These are phyloP conservation scores for Parazoanthus darwini DNA, from an alignment of 92 coral and sea anemone genomes.

Conservation along the genomic window DNA sequence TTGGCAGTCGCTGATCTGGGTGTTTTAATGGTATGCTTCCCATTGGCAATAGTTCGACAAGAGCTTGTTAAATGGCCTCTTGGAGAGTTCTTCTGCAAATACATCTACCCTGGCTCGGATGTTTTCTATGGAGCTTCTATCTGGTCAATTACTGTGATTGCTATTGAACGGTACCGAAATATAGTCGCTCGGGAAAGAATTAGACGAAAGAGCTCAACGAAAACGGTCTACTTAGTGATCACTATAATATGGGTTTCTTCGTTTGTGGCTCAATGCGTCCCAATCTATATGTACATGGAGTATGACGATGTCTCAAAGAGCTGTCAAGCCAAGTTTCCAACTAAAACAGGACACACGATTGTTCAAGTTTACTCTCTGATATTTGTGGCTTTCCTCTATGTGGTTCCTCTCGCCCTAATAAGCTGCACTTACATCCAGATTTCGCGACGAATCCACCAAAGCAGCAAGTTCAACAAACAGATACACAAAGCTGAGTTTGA, in stretches of 20 bases:
- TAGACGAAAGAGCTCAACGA: constrained; percentile 16
- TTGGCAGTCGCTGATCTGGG: constrained; percentile 42
- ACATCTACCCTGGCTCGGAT: constrained; percentile 29
- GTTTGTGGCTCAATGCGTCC: constrained; percentile 20
- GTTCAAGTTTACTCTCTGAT: neutral
- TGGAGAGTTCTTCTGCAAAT: constrained; percentile 32
- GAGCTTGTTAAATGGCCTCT: constrained; percentile 30
- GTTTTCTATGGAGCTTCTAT: constrained; percentile 28
- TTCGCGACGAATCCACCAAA: constrained; percentile 23
- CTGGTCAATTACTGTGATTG: constrained; percentile 41
- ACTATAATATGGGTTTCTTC: constrained; percentile 19
- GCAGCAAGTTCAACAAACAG: constrained; percentile 28
- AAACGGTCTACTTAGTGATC: constrained; percentile 1
- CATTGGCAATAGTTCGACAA: constrained; percentile 6
- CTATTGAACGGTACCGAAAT: constrained; percentile 33
- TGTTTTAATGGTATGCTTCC: constrained; percentile 3
- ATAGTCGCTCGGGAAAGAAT: constrained; percentile 37
- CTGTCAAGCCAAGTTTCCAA: neutral
- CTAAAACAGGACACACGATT: neutral
- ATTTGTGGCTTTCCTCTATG: constrained; percentile 4
- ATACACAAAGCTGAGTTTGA: constrained; percentile 7
- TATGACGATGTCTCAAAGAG: neutral
- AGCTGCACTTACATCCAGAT: constrained; percentile 35
- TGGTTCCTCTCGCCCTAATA: constrained; percentile 13
- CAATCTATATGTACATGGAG: constrained; percentile 23